Base-by-base conservation (phyloP, 2,797 vertebrate species). In the Alcedo atthis region DNA sequence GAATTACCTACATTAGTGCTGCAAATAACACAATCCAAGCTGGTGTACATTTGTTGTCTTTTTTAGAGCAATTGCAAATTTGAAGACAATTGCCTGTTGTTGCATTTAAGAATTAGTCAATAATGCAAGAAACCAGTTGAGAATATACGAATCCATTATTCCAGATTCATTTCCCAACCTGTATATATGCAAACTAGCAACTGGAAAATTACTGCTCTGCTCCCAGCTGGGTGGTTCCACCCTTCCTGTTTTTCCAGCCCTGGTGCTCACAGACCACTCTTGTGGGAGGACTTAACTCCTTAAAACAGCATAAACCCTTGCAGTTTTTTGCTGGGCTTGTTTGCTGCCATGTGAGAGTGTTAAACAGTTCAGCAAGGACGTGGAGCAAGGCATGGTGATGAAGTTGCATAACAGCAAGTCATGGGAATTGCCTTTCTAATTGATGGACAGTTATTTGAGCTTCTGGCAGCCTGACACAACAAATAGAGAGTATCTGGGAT, bases 161-260 rank as follows among this genome's bases (percentile, higher is more conserved):
- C 53, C 22, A 1, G 2, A 40, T 70, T 61, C 24, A 46, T 40
- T 86, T 64, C 61, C 18, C 49, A 15, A 55, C 24, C 2, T 59
- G 57, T 69, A 21, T 28, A 33, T 4, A 11, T 64, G 26, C 68
- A 68, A 62, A 32, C 16, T 35, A 61, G 25, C 0, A 3, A 6
- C 9, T 48, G 49, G 37, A 42, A 81, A 73, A 35, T 16, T 18
- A 53, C 5, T 48, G 16, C 5, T 42, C 25, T 37, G 43, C 48
- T 55, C 20, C 10, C 45, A 26, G 30, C 3, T 51, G 35, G 40
- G 33, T 2, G 4, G 9, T 63, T 63, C 24, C 35, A 58, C 12
- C 15, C 16, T 19, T 71, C 14, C 8, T 0, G 0, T 25, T 68
- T 63, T 42, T 8, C 10, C 30, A 35, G 20, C 42, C 8, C 16